Evolutionary conservation across 2,113 vertebrate genomes (phyloP).

Genomic region (Hepsetus odoe): DNA sequence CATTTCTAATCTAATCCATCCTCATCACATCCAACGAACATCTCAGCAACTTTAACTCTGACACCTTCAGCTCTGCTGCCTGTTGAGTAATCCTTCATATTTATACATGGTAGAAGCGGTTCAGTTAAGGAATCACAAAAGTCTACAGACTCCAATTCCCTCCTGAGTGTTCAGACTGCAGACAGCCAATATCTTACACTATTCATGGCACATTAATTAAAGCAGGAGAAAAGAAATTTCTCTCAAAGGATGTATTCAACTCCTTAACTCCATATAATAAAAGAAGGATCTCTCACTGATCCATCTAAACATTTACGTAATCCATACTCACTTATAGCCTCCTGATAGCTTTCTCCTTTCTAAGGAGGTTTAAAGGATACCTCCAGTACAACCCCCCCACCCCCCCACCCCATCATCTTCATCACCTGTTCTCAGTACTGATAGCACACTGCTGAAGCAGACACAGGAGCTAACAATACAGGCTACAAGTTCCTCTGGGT

Average conservation of each 20-base stretch:
- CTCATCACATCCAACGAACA: no score
- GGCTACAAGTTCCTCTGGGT: conserved; percentile 72
- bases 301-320: conserved; percentile 56
- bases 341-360: conserved; percentile 32
- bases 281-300: conserved; percentile 54
- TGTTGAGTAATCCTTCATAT: conserved; percentile 17
- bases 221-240: conserved; percentile 43
- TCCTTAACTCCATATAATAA: conserved; percentile 54
- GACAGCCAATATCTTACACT: conserved; percentile 49
- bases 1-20: no score
- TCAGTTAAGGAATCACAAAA: not conserved
- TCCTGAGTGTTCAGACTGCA: conserved; percentile 35
- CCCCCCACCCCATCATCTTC: conserved; percentile 1
- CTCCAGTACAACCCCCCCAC: conserved; percentile 9
- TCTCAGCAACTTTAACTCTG: no score
- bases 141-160: conserved; percentile 15
- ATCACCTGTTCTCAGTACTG: conserved; percentile 44
- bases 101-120: conserved; percentile 15
- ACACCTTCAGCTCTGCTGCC: no score
- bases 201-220: conserved; percentile 56
- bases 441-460: conserved; percentile 58
- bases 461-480: conserved; percentile 69
- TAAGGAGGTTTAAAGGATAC: conserved; percentile 43
- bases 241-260: conserved; percentile 50
- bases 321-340: conserved; percentile 44